Evolutionary conservation across 2,113 vertebrate genomes (phyloP), one percentile per base, ranked within the genome.

Genomic region (Bucco capensis): DNA sequence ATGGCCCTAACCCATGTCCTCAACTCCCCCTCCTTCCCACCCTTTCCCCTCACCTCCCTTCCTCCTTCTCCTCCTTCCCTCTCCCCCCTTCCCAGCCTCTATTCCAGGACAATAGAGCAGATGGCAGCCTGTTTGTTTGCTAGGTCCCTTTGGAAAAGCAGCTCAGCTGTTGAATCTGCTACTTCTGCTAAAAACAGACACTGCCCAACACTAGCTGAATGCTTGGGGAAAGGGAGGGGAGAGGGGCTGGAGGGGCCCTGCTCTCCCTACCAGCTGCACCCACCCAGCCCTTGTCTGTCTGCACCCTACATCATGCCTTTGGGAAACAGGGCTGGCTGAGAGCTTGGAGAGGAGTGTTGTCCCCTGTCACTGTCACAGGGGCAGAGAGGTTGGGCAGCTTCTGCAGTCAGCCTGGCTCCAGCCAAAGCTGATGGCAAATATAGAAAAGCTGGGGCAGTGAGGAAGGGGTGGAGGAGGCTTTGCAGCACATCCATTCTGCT

Each of bases 71-170:
- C 44, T 93, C 94, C 76, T 61, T 74, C 94, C 92, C 96, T 81
- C 84, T 75, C 75, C 66, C 28, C 65, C 92, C 77, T 91, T 49
- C 14, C 87, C 60, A 88, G 95, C 93, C 33, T 27, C 92, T 96
- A 95, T 97, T 97, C 94, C 95, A 96, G 96, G 96, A 97, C 97
- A 98, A 97, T 94, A 91, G 96, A 97, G 91, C 96, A 98, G 97
- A 97, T 98, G 97, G 97, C 92, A 87, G 46, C 25, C 95, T 95
- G 85, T 93, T 96, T 94, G 91, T 66, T 97, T 96, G 92, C 89
- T 89, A 54, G 77, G 83, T 92, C 96, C 97, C 96, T 92, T 95
- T 67, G 92, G 93, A 97, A 97, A 96, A 89, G 89, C 95, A 95
- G 94, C 92, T 62, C 93, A 91, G 95, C 77, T 91, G 91, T 92